A percentile compares a stretch with the other conserved stretches of the same genome.
Evolutionary conservation across 1,140 invertebrate genomes (phyloP).

Genomic region (Pseudomyrmex cubaensis): DNA sequence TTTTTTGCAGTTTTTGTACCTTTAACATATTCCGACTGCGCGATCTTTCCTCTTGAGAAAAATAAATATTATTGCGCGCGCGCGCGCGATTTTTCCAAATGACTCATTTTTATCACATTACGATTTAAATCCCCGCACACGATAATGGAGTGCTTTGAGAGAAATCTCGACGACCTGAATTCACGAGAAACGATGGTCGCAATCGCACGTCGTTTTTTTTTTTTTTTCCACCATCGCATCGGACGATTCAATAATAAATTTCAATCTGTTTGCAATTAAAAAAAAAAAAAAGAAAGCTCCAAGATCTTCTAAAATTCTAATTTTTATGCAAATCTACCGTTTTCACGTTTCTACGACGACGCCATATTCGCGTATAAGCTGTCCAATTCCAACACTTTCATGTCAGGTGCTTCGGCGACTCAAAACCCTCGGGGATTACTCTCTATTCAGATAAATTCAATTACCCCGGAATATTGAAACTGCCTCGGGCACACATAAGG

Average conservation of each 20-base stretch:
- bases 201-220: not conserved
- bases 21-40: too few species aligned
- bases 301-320: not conserved
- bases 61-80: too few species aligned
- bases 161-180: not conserved
- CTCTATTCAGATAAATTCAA: conserved; percentile 21
- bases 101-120: too few species aligned
- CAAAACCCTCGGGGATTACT: not conserved
- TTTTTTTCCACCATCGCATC: not conserved
- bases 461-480: not conserved
- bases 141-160: too few species aligned
- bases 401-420: not conserved
- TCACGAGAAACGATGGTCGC: not conserved
- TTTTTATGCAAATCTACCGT: not conserved
- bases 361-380: not conserved
- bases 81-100: too few species aligned
- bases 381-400: not conserved
- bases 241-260: not conserved
- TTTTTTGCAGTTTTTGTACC: too few species aligned
- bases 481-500: too few species aligned
- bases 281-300: too few species aligned
- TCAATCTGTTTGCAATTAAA: not conserved
- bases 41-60: too few species aligned
- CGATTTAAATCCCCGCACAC: too few species aligned
- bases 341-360: not conserved